Evolutionary conservation across 2,113 vertebrate species (phyloP).

Genomic region (Petroica traversi): DNA sequence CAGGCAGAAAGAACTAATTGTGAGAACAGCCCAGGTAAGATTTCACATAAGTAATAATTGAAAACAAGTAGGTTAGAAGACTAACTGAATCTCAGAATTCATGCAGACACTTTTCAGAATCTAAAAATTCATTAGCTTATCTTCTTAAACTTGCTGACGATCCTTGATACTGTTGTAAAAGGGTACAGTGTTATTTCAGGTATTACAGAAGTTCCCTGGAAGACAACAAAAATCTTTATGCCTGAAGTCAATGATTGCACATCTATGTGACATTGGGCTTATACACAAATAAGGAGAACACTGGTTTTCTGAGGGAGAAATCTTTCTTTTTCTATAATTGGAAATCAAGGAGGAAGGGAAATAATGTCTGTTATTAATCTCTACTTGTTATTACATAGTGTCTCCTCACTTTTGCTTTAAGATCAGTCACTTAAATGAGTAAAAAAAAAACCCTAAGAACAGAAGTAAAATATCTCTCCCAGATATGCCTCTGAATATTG

Average conservation of each 20-base stretch:
- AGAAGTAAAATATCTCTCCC: background rate
- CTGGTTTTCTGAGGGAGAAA: rapidly evolving
- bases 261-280: background rate
- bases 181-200: background rate
- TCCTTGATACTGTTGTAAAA: background rate
- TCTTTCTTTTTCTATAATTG: background rate
- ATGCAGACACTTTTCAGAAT: background rate
- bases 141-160: background rate
- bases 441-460: background rate
- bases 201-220: background rate
- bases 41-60: background rate
- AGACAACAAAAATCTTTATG: background rate
- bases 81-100: background rate
- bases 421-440: background rate
- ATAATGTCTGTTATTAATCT: background rate
- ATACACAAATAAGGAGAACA: background rate
- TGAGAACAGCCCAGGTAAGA: background rate
- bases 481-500: background rate
- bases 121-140: background rate
- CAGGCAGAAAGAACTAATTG: background rate
- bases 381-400: background rate
- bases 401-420: background rate
- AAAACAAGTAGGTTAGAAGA: background rate
- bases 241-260: background rate
- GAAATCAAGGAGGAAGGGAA: background rate